phyloP scores from a whole-genome alignment of 2,888 invertebrate species.

The Choristoneura rosaceana region DNA sequence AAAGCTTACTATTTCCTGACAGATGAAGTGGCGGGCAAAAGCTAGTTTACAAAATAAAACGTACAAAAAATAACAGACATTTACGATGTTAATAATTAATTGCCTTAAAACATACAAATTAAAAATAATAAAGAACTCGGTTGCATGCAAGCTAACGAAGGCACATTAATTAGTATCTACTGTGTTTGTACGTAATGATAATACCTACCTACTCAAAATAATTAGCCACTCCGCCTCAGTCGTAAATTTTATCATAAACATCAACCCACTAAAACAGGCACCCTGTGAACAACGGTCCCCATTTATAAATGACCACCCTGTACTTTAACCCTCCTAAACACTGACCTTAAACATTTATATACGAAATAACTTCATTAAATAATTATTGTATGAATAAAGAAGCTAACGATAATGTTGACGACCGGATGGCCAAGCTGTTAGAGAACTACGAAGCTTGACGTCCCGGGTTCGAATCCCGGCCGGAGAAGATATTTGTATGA shows the following conservation, averaged over 20 bases:
- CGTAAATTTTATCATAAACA: background rate
- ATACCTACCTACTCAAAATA: background rate
- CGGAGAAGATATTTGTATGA: no score
- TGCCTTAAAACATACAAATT: no score
- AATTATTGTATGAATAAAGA: background rate
- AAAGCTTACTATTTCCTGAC: no score
- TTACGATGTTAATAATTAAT: no score
- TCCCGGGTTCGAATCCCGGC: no score
- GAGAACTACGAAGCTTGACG: no score
- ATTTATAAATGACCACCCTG: constrained; percentile 10
- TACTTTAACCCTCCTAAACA: background rate
- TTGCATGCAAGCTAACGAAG: background rate
- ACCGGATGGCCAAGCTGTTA: no score
- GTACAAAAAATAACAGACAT: no score
- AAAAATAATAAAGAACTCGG: background rate
- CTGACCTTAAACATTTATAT: background rate
- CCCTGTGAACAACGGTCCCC: background rate
- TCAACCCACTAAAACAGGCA: background rate
- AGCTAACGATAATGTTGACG: background rate
- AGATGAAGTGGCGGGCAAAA: no score
- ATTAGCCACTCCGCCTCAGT: background rate
- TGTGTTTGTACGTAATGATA: background rate
- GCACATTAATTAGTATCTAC: background rate
- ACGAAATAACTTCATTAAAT: constrained; percentile 21
- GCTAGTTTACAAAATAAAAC: no score